Base-by-base conservation (phyloP, 2,888 invertebrate species). In the Dynastes hyllus region DNA sequence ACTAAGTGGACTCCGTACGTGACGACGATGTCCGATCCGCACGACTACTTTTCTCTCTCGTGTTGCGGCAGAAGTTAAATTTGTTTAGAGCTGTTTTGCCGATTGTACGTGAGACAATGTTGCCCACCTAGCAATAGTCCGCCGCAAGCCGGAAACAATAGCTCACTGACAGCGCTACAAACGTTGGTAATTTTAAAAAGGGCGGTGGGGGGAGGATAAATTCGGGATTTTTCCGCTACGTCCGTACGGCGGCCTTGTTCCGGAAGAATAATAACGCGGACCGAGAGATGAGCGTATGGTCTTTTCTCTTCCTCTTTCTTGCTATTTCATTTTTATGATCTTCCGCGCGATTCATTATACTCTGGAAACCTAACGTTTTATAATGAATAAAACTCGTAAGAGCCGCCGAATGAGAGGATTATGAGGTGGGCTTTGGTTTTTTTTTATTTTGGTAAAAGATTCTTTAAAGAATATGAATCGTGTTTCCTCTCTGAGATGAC, bases 1-100 rank as follows among this genome's bases (percentile, higher is more conserved):
- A 83, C 84, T 83, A 84, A 83, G 82, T 81, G 83, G 81, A 81
- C 77, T 78, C 66, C 67, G 80, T 82, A 84, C 83, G 83, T 82
- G 83, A 81, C 82, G 81, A 81, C 80, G 45, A 45, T 11, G 76
- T 77, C 78, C 79, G 29, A 66, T 63, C 69, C 69, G 45, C 22
- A 16, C 51, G 70, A 70, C 11, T 53, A 55, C 71, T 50, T 65
- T 77, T 77, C 66, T 67, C 16, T 55, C 55, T 13, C 51, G 51
- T 78, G 76, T 75, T 78, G 71, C 70, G 78, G 77, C 71, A 78
- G 79, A 82, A 82, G 80, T 79, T 81, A 82, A 82, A 81, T 81
- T 79, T 77, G 79, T 81, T 81, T 79, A 78, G 80, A 79, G 80
- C 78, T 76, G 66, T 55, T 76, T 53, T 22, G 66, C 66, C 66